Percentiles rank a stretch among this genome's conserved stretches.
Evolutionary conservation across 92 coral and sea anemone genomes (phyloP).

Genomic region (Porites cylindrica): DNA sequence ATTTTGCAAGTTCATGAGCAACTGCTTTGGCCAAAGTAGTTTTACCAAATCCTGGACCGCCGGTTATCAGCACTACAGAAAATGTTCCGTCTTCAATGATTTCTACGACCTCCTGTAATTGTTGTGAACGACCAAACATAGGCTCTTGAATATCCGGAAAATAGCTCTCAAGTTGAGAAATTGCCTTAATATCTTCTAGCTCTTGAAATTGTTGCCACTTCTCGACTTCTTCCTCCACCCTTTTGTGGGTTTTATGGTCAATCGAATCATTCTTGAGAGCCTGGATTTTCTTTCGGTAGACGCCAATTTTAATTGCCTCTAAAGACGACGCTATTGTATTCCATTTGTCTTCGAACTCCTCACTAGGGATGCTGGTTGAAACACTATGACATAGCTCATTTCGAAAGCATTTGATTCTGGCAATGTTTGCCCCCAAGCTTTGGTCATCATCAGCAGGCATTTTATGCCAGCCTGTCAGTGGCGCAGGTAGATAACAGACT

Average conservation of each 20-base stretch:
- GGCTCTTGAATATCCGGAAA: neutral
- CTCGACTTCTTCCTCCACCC: neutral
- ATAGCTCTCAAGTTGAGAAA: neutral
- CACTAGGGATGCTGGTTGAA: constrained; percentile 6
- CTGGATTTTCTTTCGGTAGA: constrained; percentile 28
- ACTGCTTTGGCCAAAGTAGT: constrained; percentile 18
- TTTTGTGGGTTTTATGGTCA: neutral
- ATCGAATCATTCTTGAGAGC: constrained; percentile 40
- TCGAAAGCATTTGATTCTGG: constrained; percentile 45
- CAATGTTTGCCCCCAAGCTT: constrained; percentile 39
- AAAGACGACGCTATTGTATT: constrained; percentile 17
- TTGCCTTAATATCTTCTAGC: neutral
- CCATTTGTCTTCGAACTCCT: constrained; percentile 37
- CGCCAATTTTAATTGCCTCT: constrained; percentile 16
- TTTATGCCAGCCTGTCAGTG: constrained; percentile 56
- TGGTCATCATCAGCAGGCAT: constrained; percentile 53
- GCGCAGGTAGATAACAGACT: constrained; percentile 11
- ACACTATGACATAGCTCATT: constrained; percentile 41
- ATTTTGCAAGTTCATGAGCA: constrained; percentile 8
- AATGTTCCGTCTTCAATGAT: neutral
- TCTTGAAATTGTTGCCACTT: neutral
- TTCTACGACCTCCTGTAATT: neutral
- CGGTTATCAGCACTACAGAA: constrained; percentile 24
- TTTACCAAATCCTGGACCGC: constrained; percentile 47
- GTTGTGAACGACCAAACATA: constrained; percentile 31